A percentile compares a stretch with the other conserved stretches of the same genome.
These are phyloP conservation scores for Naja naja DNA, from an alignment of 2,113 vertebrate genomes.

Conservation along the genomic window DNA sequence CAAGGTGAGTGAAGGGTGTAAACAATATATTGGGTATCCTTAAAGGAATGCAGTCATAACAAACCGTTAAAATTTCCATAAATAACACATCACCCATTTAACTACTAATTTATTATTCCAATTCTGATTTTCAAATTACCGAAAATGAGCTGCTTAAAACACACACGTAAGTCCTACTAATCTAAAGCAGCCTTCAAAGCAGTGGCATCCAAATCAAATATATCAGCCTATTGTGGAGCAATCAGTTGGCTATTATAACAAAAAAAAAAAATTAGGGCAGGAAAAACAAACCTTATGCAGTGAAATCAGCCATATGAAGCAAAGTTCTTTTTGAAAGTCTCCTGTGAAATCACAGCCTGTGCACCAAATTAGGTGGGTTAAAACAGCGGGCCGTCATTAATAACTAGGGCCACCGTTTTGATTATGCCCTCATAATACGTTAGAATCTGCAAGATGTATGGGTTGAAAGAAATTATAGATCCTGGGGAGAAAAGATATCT, in stretches of 20 bases:
- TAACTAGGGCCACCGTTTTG: conserved; percentile 50
- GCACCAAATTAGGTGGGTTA: conserved; percentile 41
- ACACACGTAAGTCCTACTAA: conserved; percentile 57
- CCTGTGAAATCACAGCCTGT: conserved; percentile 42
- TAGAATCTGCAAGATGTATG: conserved; percentile 56
- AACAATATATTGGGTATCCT: conserved; percentile 41
- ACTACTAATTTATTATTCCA: conserved; percentile 67
- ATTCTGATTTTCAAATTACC: conserved; percentile 56
- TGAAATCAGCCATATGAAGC: conserved; percentile 57
- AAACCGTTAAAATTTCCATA: conserved; percentile 54
- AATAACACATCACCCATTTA: conserved; percentile 57
- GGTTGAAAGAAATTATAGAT: conserved; percentile 64
- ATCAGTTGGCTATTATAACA: conserved; percentile 68
- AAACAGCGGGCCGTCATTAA: conserved; percentile 55
- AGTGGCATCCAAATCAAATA: conserved; percentile 47
- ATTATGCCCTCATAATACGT: conserved; percentile 55
- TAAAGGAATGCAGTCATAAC: conserved; percentile 52
- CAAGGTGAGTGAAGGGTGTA: conserved; percentile 56
- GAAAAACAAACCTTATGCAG: conserved; percentile 65
- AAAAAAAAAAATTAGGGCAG: conserved; percentile 56
- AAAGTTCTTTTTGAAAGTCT: conserved; percentile 57
- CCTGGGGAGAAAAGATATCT: conserved; percentile 47
- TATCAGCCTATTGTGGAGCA: conserved; percentile 62
- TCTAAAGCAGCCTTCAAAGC: conserved; percentile 59
- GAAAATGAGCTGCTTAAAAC: conserved; percentile 51